These are phyloP conservation scores for Procavia capensis DNA, from an alignment of 2,113 vertebrate genomes.

Conservation along the genomic window DNA sequence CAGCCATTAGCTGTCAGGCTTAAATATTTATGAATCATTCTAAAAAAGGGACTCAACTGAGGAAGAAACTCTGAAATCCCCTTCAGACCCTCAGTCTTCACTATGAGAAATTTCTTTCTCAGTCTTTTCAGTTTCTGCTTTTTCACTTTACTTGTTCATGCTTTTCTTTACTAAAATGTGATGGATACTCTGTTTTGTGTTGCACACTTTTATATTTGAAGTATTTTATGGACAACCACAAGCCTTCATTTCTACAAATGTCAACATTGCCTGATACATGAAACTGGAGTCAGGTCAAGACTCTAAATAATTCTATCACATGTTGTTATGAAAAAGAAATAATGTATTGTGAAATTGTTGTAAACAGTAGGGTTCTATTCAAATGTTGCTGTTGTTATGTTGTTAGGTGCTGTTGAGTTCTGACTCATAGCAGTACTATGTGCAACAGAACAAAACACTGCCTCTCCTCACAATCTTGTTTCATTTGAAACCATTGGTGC, in stretches of 20 bases:
- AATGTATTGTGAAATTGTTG: neutral
- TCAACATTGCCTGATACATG: neutral
- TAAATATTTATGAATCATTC: neutral
- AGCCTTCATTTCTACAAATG: neutral
- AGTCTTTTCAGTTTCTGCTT: neutral
- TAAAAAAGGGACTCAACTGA: neutral
- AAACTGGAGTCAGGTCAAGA: neutral
- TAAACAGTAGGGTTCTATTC: constrained; percentile 16
- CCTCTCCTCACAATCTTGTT: too few relatives aligned
- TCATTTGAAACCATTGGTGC: too few relatives aligned
- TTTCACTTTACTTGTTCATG: neutral
- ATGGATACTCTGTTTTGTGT: neutral
- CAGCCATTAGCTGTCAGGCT: neutral
- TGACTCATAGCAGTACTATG: too few relatives aligned
- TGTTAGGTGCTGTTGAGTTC: too few relatives aligned
- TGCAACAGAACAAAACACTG: too few relatives aligned
- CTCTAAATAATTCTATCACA: constrained; percentile 1
- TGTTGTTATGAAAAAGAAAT: constrained; percentile 43
- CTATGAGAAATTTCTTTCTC: neutral
- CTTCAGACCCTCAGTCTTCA: neutral
- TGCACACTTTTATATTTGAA: neutral
- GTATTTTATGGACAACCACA: neutral
- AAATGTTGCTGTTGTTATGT: neutral
- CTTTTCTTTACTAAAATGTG: neutral
- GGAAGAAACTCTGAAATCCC: neutral